Conservation (phyloP, 2,113 vertebrate species). For the Prionailurus bengalensis region DNA sequence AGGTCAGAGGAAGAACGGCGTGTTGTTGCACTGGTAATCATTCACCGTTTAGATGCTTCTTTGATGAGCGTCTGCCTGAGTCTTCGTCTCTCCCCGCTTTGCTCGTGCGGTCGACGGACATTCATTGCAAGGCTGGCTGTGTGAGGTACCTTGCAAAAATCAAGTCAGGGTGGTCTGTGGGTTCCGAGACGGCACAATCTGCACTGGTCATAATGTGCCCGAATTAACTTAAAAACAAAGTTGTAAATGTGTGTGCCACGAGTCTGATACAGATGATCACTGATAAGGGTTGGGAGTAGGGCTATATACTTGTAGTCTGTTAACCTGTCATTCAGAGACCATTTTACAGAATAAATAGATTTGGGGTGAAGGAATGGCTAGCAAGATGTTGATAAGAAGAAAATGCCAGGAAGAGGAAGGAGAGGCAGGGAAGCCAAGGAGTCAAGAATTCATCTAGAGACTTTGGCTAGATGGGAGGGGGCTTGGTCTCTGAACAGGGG, state of each 20-base stretch:
- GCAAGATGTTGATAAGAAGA: neutral
- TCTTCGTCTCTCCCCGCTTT: neutral
- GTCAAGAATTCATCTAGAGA: neutral
- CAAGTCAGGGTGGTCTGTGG: neutral
- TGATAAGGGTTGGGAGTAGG: too few relatives aligned
- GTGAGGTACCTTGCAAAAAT: neutral
- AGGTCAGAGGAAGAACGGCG: slow-evolving; percentile 46
- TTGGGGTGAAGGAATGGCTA: neutral
- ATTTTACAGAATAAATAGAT: too few relatives aligned
- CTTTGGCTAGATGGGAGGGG: neutral
- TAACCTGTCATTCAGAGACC: neutral
- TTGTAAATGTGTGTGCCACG: neutral
- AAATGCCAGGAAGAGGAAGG: neutral
- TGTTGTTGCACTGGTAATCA: neutral
- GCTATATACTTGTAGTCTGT: neutral
- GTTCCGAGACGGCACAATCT: neutral
- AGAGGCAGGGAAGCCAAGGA: neutral
- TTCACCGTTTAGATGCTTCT: slow-evolving; percentile 44
- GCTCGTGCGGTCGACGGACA: neutral
- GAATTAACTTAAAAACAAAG: neutral
- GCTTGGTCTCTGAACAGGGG: too few relatives aligned
- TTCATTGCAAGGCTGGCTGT: neutral
- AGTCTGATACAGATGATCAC: neutral
- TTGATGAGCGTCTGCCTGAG: neutral
- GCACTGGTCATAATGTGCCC: neutral